Conservation (phyloP, 92 coral and sea anemone genomes). For the Phenganax subtilis region DNA sequence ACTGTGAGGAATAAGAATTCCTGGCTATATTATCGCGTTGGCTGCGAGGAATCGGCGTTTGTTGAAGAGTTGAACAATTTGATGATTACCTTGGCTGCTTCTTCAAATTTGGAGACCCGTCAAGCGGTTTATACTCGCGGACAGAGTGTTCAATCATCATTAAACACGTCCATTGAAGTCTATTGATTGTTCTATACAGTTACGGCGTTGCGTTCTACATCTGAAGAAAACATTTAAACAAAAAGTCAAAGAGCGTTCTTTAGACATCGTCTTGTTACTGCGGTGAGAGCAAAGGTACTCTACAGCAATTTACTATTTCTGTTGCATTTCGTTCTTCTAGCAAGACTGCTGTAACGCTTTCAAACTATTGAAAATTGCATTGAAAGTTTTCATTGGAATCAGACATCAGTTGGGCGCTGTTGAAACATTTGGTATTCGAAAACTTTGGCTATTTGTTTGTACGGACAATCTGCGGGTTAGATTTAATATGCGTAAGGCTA, state of each 20-base stretch:
- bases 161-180: background rate
- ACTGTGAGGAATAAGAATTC: background rate
- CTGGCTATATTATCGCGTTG: background rate
- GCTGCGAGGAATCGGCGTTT: background rate
- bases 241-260: background rate
- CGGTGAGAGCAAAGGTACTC: background rate
- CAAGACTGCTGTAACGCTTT: background rate
- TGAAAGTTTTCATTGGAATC: background rate
- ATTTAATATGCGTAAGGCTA: background rate
- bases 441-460: background rate
- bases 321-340: too few species aligned
- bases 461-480: background rate
- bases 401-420: background rate
- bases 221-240: background rate
- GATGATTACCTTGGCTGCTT: background rate
- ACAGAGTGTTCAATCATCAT: slow-evolving; percentile 22
- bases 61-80: background rate
- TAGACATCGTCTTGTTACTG: background rate
- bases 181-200: background rate
- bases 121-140: slow-evolving; percentile 19
- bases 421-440: background rate
- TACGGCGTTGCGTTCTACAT: background rate
- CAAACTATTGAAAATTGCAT: background rate
- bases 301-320: background rate
- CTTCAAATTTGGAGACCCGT: background rate